Percentiles rank a stretch among this genome's conserved stretches.
These are phyloP conservation scores for Microplitis deprimator DNA, from an alignment of 2,888 invertebrate species.

Conservation along the genomic window DNA sequence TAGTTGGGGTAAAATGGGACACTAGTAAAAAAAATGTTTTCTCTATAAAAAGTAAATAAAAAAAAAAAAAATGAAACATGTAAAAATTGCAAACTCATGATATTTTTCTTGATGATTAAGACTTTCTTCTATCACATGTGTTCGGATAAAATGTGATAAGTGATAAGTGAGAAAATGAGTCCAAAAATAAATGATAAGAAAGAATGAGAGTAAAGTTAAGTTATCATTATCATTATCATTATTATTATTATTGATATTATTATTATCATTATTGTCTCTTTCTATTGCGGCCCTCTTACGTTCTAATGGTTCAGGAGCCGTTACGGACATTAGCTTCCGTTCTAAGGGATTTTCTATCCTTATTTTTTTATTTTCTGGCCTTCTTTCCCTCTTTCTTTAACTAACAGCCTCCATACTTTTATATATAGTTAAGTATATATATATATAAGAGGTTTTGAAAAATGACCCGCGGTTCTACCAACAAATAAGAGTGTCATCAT, in stretches of 20 bases:
- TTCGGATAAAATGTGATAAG: neutral
- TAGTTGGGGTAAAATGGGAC: no score
- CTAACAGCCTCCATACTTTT: neutral
- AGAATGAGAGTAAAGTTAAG: slow-evolving; percentile 17
- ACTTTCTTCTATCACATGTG: slow-evolving; percentile 27
- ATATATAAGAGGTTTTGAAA: slow-evolving; percentile 64
- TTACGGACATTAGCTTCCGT: slow-evolving; percentile 70
- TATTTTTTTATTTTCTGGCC: slow-evolving; percentile 34
- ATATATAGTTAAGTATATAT: neutral
- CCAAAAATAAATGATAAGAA: slow-evolving; percentile 18
- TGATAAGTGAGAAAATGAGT: neutral
- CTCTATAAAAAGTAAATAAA: slow-evolving; percentile 12
- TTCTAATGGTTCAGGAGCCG: slow-evolving; percentile 68
- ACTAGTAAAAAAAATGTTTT: neutral
- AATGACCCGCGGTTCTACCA: slow-evolving; percentile 65
- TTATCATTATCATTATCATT: neutral
- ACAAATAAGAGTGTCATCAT: slow-evolving; percentile 72
- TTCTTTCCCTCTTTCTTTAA: slow-evolving; percentile 36
- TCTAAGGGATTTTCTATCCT: slow-evolving; percentile 48
- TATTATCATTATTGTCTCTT: slow-evolving; percentile 25
- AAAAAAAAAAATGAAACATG: slow-evolving; percentile 11
- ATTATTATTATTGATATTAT: slow-evolving; percentile 21
- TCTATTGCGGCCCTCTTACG: slow-evolving; percentile 42
- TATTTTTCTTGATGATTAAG: slow-evolving; percentile 35
- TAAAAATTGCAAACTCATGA: slow-evolving; percentile 40